These are phyloP conservation scores for Amphipoea oculea DNA, from an alignment of 2,888 invertebrate species.

Conservation along the genomic window DNA sequence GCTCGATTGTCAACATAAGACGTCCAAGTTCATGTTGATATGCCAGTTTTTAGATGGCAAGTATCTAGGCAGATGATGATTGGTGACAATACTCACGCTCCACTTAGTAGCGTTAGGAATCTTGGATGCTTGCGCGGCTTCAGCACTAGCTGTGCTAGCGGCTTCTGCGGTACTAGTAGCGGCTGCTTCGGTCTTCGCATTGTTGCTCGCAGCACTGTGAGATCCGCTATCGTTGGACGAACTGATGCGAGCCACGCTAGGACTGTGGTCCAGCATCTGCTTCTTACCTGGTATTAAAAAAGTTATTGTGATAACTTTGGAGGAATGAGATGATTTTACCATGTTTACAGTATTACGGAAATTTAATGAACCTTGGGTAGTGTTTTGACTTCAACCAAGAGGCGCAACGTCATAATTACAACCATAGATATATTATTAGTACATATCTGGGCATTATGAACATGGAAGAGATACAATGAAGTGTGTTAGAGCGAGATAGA, in stretches of 20 bases:
- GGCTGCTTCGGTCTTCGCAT: conserved; percentile 57
- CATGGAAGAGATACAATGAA: neutral
- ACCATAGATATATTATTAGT: neutral
- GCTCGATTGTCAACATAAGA: neutral
- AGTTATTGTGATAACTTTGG: neutral
- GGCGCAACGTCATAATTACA: neutral
- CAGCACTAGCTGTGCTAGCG: conserved; percentile 50
- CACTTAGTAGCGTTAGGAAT: conserved; percentile 82
- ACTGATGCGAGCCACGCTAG: conserved; percentile 79
- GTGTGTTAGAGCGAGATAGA: neutral
- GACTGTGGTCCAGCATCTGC: conserved; percentile 77
- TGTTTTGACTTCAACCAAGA: neutral
- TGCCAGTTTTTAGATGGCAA: neutral
- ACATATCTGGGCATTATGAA: neutral
- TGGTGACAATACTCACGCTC: conserved; percentile 76
- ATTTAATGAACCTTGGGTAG: neutral
- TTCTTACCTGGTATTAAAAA: conserved; percentile 88
- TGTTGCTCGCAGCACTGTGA: conserved; percentile 38
- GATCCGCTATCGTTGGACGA: conserved; percentile 87
- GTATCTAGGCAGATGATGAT: too few relatives aligned
- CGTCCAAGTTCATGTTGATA: neutral
- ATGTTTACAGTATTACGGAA: neutral
- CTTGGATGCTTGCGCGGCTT: conserved; percentile 65
- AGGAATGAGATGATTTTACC: neutral
- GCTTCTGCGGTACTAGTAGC: conserved; percentile 44